Percentiles rank a stretch among this genome's conserved stretches.
Evolutionary conservation across 2,113 vertebrate species (phyloP).

Genomic region (Cynopterus brachyotis): DNA sequence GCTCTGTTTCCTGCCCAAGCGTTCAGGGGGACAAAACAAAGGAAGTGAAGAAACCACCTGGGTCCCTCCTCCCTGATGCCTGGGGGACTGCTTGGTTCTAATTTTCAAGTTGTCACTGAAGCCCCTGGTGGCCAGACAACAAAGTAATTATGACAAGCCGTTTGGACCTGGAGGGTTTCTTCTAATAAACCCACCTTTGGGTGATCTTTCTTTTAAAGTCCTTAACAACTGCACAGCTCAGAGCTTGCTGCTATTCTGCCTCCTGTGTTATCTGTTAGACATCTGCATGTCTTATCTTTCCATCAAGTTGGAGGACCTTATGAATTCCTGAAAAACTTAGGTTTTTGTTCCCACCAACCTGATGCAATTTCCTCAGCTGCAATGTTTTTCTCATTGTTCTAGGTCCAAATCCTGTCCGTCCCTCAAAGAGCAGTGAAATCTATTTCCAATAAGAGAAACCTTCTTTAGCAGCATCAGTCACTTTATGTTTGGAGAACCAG

Average conservation of each 20-base stretch:
- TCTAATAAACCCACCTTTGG: background rate
- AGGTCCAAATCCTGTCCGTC: background rate
- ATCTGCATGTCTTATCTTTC: background rate
- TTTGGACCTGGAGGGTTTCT: background rate
- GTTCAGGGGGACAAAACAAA: background rate
- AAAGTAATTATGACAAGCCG: background rate
- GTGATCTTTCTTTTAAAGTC: slow-evolving; percentile 27
- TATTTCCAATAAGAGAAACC: slow-evolving; percentile 3
- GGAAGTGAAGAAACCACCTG: slow-evolving; percentile 1
- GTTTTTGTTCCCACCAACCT: background rate
- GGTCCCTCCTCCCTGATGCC: background rate
- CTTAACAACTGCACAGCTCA: background rate
- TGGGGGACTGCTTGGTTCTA: background rate
- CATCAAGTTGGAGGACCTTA: background rate
- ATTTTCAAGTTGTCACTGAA: background rate
- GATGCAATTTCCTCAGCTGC: background rate
- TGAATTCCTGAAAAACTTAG: background rate
- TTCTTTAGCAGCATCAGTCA: background rate
- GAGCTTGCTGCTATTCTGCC: background rate
- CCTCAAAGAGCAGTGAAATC: background rate
- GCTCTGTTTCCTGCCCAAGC: background rate
- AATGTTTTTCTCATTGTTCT: slow-evolving; percentile 2
- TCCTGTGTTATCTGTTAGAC: background rate
- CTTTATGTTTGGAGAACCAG: background rate
- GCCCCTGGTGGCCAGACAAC: background rate